phyloP scores from a whole-genome alignment of 1,140 invertebrate genomes.

The Zeugodacus cucurbitae region DNA sequence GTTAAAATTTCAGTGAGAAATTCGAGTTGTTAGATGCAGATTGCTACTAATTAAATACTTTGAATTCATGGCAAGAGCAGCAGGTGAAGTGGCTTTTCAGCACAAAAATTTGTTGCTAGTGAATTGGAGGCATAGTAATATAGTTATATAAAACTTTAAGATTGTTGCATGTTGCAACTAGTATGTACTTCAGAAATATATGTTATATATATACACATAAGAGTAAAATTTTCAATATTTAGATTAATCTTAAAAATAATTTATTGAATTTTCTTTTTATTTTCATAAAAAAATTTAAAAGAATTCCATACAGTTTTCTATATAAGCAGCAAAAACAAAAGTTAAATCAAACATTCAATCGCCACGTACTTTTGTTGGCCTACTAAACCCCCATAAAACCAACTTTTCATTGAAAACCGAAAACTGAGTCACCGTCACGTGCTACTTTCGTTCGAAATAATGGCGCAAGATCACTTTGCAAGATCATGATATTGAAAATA shows the following conservation, averaged over 20 bases:
- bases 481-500: neutral
- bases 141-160: too few relatives aligned
- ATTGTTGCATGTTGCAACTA: too few relatives aligned
- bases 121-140: too few relatives aligned
- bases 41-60: neutral
- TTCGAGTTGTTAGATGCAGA: neutral
- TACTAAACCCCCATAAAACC: neutral
- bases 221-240: too few relatives aligned
- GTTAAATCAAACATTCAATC: neutral
- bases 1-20: neutral
- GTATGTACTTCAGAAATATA: too few relatives aligned
- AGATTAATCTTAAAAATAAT: too few relatives aligned
- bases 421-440: neutral
- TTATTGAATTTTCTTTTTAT: too few relatives aligned
- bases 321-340: neutral
- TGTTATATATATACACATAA: too few relatives aligned
- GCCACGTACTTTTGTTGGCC: too few relatives aligned
- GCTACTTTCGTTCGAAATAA: conserved; percentile 3
- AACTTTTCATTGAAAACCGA: neutral
- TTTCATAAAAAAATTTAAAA: too few relatives aligned
- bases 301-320: too few relatives aligned
- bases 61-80: neutral
- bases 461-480: conserved; percentile 23
- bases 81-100: neutral
- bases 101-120: neutral